Evolutionary conservation across 2,113 vertebrate species (phyloP).

Genomic region (Argyrosomus japonicus): DNA sequence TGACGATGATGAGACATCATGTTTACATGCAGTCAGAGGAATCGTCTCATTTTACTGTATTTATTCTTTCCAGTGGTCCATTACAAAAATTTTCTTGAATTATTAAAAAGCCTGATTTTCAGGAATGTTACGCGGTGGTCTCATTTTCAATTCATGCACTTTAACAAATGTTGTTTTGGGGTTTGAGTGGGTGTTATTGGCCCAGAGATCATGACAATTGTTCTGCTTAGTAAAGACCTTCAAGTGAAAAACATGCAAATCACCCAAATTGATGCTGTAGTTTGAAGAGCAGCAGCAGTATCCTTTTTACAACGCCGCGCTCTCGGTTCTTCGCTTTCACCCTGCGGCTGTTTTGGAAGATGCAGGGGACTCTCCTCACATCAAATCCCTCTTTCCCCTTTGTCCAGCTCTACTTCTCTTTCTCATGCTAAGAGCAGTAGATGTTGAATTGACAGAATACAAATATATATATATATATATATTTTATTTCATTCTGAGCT

Average conservation of each 20-base stretch:
- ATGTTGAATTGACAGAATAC: slow-evolving; percentile 41
- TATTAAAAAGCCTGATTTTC: slow-evolving; percentile 26
- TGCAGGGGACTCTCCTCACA: slow-evolving; percentile 29
- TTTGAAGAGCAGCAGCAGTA: slow-evolving; percentile 23
- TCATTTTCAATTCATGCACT: slow-evolving; percentile 14
- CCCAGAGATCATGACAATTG: slow-evolving; percentile 25
- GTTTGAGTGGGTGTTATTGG: slow-evolving; percentile 33
- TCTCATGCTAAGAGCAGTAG: slow-evolving; percentile 34
- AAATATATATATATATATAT: not conserved
- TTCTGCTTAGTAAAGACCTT: slow-evolving; percentile 25
- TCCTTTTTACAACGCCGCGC: not conserved
- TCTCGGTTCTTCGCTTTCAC: slow-evolving; percentile 19
- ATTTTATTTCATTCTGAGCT: slow-evolving; percentile 42
- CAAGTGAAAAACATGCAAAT: slow-evolving; percentile 34
- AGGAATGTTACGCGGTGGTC: not conserved
- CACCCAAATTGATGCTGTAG: slow-evolving; percentile 8
- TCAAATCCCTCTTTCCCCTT: slow-evolving; percentile 2
- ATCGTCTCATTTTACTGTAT: not conserved
- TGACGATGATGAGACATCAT: not conserved
- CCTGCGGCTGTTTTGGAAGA: slow-evolving; percentile 35
- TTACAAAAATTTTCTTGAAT: not conserved
- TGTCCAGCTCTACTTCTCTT: slow-evolving; percentile 23
- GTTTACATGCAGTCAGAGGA: not conserved
- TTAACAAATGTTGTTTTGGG: slow-evolving; percentile 25
- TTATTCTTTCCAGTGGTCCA: not conserved